Evolutionary conservation across 1,140 invertebrate species (phyloP), one percentile per base, ranked within the genome.

Genomic region (Littorina saxatilis): DNA sequence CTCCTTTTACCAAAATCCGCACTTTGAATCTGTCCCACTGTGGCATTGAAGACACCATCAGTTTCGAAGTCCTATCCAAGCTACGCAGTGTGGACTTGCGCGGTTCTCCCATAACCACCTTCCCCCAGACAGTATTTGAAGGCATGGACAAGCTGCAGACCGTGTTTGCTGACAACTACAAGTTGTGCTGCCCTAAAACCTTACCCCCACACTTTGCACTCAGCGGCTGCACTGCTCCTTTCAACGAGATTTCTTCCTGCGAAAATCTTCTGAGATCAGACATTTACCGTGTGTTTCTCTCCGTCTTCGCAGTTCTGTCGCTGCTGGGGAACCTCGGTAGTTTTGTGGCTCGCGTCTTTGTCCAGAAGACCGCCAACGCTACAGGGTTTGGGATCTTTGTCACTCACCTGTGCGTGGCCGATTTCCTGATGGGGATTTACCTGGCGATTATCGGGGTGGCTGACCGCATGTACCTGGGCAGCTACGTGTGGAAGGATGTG

Each of bases 391-490:
- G 27, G 13, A 66, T 85, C 2, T 86, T 87, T 20, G 82, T 89
- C 32, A 80, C 84, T 2, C 88, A 89, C 79, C 76, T 90, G 23
- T 82, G 83, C 35, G 15, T 87, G 15, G 84, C 88, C 37, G 89
- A 90, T 73, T 83, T 89, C n/a, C 72, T 88, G 7, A 90, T 89
- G 89, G 89, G 89, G 4, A 35, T 89, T 7, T 90, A 90, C 73
- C 66, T 90, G 52, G 63, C 86, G 5, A 86, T 90, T 15, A 88
- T 90, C 35, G 88, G 84, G 15, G 37, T 82, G 1, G 85, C 86
- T 2, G 89, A 90, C 72, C 55, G 72, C 7, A 35, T 74, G 15
- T 89, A 84, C 74, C 80, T 84, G 20, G 85, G 85, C 20, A 61
- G 37, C 13, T 90, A 90, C 70, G 79, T 84, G 13, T 83, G 80